These are phyloP conservation scores for Drosophila tani DNA, from an alignment of 1,140 invertebrate genomes.

Conservation along the genomic window DNA sequence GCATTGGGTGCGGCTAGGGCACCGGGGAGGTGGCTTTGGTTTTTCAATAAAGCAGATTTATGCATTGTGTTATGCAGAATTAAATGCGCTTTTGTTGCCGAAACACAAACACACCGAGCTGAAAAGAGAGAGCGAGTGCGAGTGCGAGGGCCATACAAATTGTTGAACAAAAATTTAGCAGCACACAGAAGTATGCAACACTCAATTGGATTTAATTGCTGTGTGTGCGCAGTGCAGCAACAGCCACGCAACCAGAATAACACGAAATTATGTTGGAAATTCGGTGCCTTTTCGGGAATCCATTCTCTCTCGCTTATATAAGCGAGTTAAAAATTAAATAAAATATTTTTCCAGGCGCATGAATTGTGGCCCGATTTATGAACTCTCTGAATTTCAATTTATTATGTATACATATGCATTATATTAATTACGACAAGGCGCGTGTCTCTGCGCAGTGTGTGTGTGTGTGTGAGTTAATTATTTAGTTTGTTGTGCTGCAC, in stretches of 20 bases:
- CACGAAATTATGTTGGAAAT: constrained; percentile 32
- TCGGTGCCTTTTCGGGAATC: constrained; percentile 26
- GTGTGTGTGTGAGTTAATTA: constrained; percentile 9
- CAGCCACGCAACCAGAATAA: constrained; percentile 25
- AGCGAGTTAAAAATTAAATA: constrained; percentile 31
- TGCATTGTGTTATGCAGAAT: constrained; percentile 55
- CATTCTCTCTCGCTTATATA: constrained; percentile 17
- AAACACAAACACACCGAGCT: constrained; percentile 11
- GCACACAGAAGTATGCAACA: constrained; percentile 69
- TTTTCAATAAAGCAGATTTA: constrained; percentile 60
- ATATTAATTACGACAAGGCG: constrained; percentile 35
- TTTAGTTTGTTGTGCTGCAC: constrained; percentile 26
- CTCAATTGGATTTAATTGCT: constrained; percentile 75
- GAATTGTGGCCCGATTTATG: constrained; percentile 25
- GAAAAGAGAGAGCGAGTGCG: background rate
- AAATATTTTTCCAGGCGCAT: constrained; percentile 9
- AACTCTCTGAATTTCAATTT: constrained; percentile 22
- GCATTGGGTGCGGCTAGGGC: background rate
- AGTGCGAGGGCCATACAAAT: constrained; percentile 2
- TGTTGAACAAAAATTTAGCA: constrained; percentile 35
- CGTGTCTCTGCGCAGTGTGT: too few relatives aligned
- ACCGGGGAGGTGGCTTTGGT: constrained; percentile 12
- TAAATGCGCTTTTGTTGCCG: constrained; percentile 49
- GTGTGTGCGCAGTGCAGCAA: constrained; percentile 29
- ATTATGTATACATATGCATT: constrained; percentile 9